Evolutionary conservation across 2,888 invertebrate genomes (phyloP), one percentile per base, ranked within the genome.

Genomic region (Pasiphila rectangulata): DNA sequence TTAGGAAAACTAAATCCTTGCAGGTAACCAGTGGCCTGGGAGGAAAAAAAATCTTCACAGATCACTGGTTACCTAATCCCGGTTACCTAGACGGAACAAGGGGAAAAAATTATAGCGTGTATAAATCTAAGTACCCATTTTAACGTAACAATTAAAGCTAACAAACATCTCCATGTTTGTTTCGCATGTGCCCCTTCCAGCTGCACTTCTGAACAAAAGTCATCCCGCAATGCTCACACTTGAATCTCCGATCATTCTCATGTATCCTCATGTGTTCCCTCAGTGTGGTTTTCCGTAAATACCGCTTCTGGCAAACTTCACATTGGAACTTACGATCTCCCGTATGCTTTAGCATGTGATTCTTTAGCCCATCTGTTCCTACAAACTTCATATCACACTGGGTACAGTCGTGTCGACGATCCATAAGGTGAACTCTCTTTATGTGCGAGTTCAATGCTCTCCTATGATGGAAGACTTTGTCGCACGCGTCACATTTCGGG

Each of bases 351-450:
- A 71, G 54, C 68, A 67, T 69, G 15, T 54, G 56, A 0, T 27
- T 23, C 23, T 43, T 46, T 85, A 0, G n/a, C n/a, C n/a, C n/a
- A n/a, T n/a, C n/a, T n/a, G n/a, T n/a, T n/a, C n/a, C n/a, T n/a
- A n/a, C n/a, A n/a, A 84, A 89, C 3, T 79, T 80, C 35, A 79
- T 75, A 3, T 80, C 75, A 45, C 90, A 90, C 1, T 78, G 53
- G 0, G 70, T 71, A 48, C 89, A 90, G 34, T 79, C 29, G 15
- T 42, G 48, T 5, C 46, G 45, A 9, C 46, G 49, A 9, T 85
- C 83, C 2, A 65, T 63, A 1, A 81, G 37, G 21, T 81, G 80
- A 0, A 66, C 70, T 9, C 70, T 59, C 1, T 72, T 62, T 5
- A 67, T 57, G 19, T 83, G 81, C 21, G 74, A 67, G 1, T 71